Percentiles rank a stretch among this genome's conserved stretches.
These are phyloP conservation scores for Latrodectus geometricus DNA, from an alignment of 1,140 invertebrate species.

Conservation along the genomic window DNA sequence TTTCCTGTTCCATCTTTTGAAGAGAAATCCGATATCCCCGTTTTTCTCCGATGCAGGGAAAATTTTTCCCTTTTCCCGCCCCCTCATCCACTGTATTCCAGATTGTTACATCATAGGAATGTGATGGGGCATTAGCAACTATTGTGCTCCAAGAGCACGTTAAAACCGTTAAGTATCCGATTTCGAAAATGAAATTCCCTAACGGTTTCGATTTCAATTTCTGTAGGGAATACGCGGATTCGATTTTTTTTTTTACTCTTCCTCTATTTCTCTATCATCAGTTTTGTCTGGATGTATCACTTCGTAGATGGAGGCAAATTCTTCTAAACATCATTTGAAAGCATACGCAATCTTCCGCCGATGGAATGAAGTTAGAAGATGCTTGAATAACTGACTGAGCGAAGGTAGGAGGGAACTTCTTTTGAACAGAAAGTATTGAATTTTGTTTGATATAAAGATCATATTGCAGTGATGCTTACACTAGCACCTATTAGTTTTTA, in stretches of 20 bases:
- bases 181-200: constrained; percentile 57
- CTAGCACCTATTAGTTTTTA: too few species aligned
- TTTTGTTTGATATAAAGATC: not conserved
- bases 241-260: constrained; percentile 12
- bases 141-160: constrained; percentile 35
- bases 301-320: not conserved
- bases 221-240: constrained; percentile 30
- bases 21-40: constrained; percentile 37
- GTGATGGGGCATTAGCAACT: constrained; percentile 56
- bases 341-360: not conserved
- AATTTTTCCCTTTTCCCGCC: not conserved
- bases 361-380: not conserved
- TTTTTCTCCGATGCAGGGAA: constrained; percentile 8
- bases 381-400: not conserved
- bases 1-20: constrained; percentile 18
- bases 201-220: constrained; percentile 54
- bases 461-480: not conserved
- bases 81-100: not conserved
- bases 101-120: constrained; percentile 49
- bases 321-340: not conserved
- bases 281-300: not conserved
- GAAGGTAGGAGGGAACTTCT: not conserved
- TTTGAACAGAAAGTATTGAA: not conserved
- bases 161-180: constrained; percentile 57
- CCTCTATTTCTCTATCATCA: not conserved